Evolutionary conservation across 2,888 invertebrate species (phyloP), one percentile per base, ranked within the genome.

Genomic region (Cerceris rybyensis): DNA sequence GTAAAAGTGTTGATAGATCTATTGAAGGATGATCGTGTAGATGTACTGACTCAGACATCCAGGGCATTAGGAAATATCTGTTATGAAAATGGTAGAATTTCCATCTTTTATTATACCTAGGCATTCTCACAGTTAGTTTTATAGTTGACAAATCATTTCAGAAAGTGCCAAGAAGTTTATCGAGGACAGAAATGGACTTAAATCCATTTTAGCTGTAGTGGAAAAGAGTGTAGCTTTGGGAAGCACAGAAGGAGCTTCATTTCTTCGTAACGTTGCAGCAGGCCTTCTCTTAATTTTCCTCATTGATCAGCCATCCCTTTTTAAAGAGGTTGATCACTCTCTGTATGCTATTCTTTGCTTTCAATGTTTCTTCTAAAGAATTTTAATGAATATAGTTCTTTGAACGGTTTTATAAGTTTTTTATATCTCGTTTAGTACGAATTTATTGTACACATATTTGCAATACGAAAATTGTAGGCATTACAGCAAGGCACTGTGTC

Each of bases 61-160:
- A 94, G 98, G 87, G 97, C 97, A 4, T 93, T 98, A 28, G 98
- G 97, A 50, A 98, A 98, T 92, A 95, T 98, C 89, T 97, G 97
- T 91, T 98, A 96, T 91, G 96, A 98, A 90, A 97, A 97, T 93
- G 96, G 97, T 93, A 79, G 67, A 78, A 64, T 64, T 70, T 70
- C 58, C 39, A 74, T 68, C 41, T 66, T 11, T 8, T n/a, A 17
- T 1, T n/a, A n/a, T 50, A 13, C 50, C n/a, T 50, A n/a, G n/a
- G 1, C 9, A n/a, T 50, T 7, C 50, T 11, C 11, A 50, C 50
- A 50, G 13, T 9, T 50, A 50, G 13, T 9, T 50, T 2, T n/a
- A 7, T n/a, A 9, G 6, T n/a, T n/a, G 46, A 4, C 2, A 46
- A 11, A 28, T 54, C 55, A 8, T 65, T 43, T 61, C 66, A 93